These are phyloP conservation scores for Nasonia oneida DNA, from an alignment of 2,888 invertebrate species.

Conservation along the genomic window DNA sequence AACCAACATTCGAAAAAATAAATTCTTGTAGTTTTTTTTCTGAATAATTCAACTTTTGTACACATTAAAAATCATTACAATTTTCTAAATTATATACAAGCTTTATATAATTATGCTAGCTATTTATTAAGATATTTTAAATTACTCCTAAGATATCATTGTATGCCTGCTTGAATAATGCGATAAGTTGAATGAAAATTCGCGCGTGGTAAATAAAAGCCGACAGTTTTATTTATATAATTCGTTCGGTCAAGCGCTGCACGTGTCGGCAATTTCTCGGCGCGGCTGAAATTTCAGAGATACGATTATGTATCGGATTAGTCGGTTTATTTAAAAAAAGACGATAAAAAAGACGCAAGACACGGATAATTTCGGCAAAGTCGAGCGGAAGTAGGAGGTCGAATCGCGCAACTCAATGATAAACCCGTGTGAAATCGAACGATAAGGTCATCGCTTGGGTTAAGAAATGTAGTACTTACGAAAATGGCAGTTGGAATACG, in stretches of 20 bases:
- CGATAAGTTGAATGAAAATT: conserved; percentile 1
- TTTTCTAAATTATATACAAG: too few species aligned
- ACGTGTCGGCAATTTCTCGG: conserved; percentile 48
- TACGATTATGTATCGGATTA: conserved; percentile 43
- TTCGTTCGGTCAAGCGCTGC: conserved; percentile 39
- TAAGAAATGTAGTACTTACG: not conserved
- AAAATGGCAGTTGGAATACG: conserved; percentile 11
- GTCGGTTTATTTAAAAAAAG: not conserved
- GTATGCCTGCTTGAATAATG: not conserved
- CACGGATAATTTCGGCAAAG: conserved; percentile 53
- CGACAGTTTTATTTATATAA: conserved; percentile 54
- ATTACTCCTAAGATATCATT: not conserved
- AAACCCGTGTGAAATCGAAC: conserved; percentile 50
- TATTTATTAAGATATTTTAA: not conserved
- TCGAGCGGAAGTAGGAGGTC: conserved; percentile 55
- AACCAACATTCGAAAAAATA: not conserved
- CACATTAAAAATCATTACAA: too few species aligned
- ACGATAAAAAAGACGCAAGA: conserved; percentile 24
- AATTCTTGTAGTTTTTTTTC: not conserved
- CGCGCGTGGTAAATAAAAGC: not conserved
- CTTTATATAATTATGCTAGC: too few species aligned
- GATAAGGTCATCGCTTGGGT: conserved; percentile 45
- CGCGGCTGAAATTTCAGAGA: conserved; percentile 30
- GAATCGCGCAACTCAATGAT: conserved; percentile 54
- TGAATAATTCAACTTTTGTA: not conserved